Evolutionary conservation across 2,888 invertebrate genomes (phyloP).

Genomic region (Drosophila cracens): DNA sequence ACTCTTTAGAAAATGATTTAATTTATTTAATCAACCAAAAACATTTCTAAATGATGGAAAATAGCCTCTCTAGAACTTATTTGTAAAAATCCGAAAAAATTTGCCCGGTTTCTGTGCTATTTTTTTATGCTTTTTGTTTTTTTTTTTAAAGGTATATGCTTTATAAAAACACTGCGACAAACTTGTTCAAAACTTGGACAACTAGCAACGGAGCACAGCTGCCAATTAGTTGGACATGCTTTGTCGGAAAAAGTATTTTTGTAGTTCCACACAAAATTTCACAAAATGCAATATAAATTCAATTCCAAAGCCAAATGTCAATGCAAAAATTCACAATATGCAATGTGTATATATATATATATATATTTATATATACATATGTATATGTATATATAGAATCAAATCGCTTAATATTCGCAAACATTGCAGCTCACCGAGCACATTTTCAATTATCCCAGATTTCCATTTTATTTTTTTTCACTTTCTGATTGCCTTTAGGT

Average conservation of each 20-base stretch:
- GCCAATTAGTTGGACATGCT: background rate
- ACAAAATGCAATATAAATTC: slow-evolving; percentile 27
- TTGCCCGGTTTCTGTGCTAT: no score
- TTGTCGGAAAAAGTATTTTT: background rate
- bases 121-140: no score
- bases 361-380: background rate
- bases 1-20: no score
- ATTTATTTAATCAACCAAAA: no score
- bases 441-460: background rate
- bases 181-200: background rate
- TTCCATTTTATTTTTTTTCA: background rate
- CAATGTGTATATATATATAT: background rate
- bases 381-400: background rate
- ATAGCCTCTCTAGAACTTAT: no score
- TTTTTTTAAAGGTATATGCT: no score
- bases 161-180: background rate
- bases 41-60: no score
- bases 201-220: slow-evolving; percentile 3
- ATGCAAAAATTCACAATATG: background rate
- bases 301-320: background rate
- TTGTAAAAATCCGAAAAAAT: no score
- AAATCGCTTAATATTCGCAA: background rate
- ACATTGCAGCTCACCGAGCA: slow-evolving; percentile 6
- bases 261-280: slow-evolving; percentile 26
- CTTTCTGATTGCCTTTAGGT: background rate